phyloP scores from a whole-genome alignment of 2,113 vertebrate genomes.

The Notothenia rossii region DNA sequence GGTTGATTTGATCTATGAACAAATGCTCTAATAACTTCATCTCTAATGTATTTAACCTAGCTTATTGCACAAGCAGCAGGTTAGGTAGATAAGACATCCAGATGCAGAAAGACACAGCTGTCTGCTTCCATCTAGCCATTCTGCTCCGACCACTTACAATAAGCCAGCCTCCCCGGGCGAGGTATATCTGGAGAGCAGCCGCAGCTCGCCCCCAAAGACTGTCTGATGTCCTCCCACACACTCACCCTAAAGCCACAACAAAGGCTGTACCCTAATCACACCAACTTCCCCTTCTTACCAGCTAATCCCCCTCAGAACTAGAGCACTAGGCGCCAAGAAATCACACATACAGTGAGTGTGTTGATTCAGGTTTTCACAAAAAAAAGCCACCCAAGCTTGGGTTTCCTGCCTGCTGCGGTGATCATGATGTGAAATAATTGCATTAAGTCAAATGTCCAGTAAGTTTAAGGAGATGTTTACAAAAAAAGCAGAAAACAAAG shows the following conservation, averaged over 20 bases:
- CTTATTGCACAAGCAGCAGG: background rate
- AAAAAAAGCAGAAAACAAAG: constrained; percentile 23
- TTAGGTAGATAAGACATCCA: background rate
- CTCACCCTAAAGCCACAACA: constrained; percentile 66
- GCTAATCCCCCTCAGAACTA: constrained; percentile 40
- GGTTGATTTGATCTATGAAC: no score
- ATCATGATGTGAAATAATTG: constrained; percentile 42
- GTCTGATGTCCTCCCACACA: constrained; percentile 70
- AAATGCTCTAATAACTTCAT: no score
- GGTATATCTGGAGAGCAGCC: constrained; percentile 29
- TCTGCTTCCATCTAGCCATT: constrained; percentile 38
- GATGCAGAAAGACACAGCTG: constrained; percentile 32
- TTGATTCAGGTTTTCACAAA: constrained; percentile 44
- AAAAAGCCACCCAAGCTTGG: constrained; percentile 39
- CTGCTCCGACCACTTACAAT: constrained; percentile 45
- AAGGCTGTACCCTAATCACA: constrained; percentile 54
- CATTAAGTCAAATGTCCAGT: constrained; percentile 28
- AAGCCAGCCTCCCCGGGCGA: constrained; percentile 40
- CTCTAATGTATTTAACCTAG: background rate
- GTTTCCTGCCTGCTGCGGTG: constrained; percentile 48
- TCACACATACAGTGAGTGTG: constrained; percentile 1
- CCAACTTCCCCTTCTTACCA: constrained; percentile 61
- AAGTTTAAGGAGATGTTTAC: constrained; percentile 19
- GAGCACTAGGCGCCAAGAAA: constrained; percentile 18
- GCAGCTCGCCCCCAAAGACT: constrained; percentile 47